Evolutionary conservation across 2,113 vertebrate species (phyloP).

Genomic region (Salvelinus namaycush): DNA sequence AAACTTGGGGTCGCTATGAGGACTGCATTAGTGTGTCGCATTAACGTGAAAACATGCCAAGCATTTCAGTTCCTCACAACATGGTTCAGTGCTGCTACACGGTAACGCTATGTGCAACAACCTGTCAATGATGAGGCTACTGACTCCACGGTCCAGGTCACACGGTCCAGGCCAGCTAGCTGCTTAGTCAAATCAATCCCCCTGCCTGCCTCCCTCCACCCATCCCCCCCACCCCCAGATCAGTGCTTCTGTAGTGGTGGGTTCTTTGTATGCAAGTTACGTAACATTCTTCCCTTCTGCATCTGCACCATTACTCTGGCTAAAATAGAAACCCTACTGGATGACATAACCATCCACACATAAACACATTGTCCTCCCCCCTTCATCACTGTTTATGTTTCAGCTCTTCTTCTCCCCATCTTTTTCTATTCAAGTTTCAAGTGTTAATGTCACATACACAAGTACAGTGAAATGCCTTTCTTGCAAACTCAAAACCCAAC

Average conservation of each 20-base stretch:
- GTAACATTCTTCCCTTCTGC: conserved; percentile 9
- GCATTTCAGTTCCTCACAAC: not conserved
- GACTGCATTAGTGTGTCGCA: conserved; percentile 25
- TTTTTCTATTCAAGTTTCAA: too few relatives aligned
- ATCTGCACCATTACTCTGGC: conserved; percentile 4
- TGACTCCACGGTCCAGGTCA: conserved; percentile 66
- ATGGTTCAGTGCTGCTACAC: not conserved
- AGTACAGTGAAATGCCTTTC: too few relatives aligned
- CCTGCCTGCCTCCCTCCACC: too few relatives aligned
- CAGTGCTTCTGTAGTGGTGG: not conserved
- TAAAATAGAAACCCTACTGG: not conserved
- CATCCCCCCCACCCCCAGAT: not conserved
- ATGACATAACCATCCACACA: conserved; percentile 2
- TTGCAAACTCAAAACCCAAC: too few relatives aligned
- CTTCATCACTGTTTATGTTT: not conserved
- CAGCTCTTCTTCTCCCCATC: too few relatives aligned
- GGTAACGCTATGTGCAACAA: not conserved
- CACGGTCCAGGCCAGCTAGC: conserved; percentile 39
- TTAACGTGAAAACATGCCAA: conserved; percentile 8
- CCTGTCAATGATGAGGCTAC: not conserved
- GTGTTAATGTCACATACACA: too few relatives aligned
- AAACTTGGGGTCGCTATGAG: not conserved
- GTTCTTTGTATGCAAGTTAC: not conserved
- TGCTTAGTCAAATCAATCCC: not conserved
- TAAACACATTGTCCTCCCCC: not conserved